A percentile compares a stretch with the other conserved stretches of the same genome.
Conservation (phyloP, 2,113 vertebrate species). For the Arvicanthis niloticus region DNA sequence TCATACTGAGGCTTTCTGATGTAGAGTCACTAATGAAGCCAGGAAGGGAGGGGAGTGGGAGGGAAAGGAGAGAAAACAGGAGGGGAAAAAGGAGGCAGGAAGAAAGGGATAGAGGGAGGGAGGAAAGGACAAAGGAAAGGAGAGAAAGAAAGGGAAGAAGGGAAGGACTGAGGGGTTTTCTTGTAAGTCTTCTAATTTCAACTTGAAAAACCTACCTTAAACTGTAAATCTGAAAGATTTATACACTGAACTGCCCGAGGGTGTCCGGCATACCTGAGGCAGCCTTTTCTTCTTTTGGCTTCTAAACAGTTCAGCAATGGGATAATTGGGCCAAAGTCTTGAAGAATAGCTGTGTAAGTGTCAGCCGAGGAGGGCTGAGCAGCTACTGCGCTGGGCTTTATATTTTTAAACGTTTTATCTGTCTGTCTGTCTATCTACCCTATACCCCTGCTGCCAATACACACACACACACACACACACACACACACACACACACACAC, state of each 20-base stretch:
- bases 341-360: neutral
- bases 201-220: neutral
- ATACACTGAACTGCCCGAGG: neutral
- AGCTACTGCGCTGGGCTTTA: neutral
- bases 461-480: neutral
- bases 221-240: neutral
- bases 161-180: neutral
- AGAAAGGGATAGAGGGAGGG: neutral
- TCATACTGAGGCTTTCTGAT: slow-evolving; percentile 30
- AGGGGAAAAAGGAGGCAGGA: too few species aligned
- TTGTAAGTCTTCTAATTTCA: neutral
- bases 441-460: neutral
- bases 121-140: neutral
- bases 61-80: too few species aligned
- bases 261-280: neutral
- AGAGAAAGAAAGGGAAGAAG: too few species aligned
- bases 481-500: neutral
- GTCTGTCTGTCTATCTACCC: neutral
- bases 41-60: neutral
- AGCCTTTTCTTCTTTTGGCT: neutral
- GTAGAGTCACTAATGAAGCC: neutral
- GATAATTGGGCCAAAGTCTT: neutral
- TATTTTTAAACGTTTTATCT: neutral
- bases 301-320: neutral
- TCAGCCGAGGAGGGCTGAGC: neutral